Base-by-base conservation (phyloP, 2,113 vertebrate species). In the Xenus cinereus region DNA sequence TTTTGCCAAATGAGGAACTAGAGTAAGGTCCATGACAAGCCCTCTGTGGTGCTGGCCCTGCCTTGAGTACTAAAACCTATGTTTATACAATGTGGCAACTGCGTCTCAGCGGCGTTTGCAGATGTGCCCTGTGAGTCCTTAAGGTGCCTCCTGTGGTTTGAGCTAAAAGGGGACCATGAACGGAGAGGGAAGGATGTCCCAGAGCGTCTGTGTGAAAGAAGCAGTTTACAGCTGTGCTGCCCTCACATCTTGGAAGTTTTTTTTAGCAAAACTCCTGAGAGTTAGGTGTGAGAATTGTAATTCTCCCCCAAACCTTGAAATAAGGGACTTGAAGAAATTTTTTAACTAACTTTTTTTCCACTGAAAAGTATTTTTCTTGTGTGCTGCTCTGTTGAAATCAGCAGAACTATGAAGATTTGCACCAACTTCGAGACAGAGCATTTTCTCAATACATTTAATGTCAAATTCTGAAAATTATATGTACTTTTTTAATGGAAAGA, bases 151-250 rank as follows among this genome's bases (percentile, higher is more conserved):
- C 27, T 78, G 22, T 37, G 9, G 43, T 84, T 43, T 37, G 57
- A 51, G 23, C 43, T 43, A 35, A 37, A 37, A 37, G 43, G 50
- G 35, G 35, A 33, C 12, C 66, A 6, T 5, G 0, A 1, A 17
- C 6, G 13, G 24, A 4, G 12, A 28, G 21, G 46, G 28, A 41
- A 26, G 12, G 1, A 1, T 1, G 4, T 57, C 43, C 45, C 2
- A 7, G n/a, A 68, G 27, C 16, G 16, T 54, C 39, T 51, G 37
- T 4, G 3, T 32, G 39, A 43, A 45, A 45, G 24, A 45, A 48
- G 27, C 14, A 54, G 43, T 10, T 35, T 30, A 9, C 3, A 3
- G 53, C 14, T 1, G 2, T 77, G 15, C 22, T 71, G 22, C 37
- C 39, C 33, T 78, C 14, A 9, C 32, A 14, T 12, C 15, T 60